Conservation (phyloP, 92 coral and sea anemone species). For the Nematostella vectensis region DNA sequence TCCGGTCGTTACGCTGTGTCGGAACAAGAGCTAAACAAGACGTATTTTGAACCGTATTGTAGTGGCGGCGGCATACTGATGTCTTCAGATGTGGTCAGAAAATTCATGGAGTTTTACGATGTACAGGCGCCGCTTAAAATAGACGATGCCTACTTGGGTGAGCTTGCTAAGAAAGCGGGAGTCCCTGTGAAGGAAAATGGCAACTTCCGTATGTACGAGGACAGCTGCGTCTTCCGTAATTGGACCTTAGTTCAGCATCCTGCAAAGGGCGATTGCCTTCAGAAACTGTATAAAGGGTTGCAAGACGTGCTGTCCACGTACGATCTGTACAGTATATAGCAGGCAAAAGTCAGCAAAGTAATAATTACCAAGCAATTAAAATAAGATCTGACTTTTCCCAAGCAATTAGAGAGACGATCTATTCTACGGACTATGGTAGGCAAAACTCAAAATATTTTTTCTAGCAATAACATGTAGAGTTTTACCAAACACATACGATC, state of each 20-base stretch:
- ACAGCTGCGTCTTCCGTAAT: constrained; percentile 16
- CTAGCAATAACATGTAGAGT: no score
- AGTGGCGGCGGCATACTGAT: constrained; percentile 59
- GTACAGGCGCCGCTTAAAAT: constrained; percentile 37
- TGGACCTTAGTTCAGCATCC: constrained; percentile 38
- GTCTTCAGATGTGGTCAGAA: constrained; percentile 37
- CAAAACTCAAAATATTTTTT: no score
- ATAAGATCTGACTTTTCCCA: no score
- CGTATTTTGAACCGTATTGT: constrained; percentile 45
- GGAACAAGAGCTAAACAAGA: constrained; percentile 30
- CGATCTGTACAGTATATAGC: no score
- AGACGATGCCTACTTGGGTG: constrained; percentile 44
- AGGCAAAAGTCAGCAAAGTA: no score
- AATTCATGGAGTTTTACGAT: constrained; percentile 25
- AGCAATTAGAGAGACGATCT: no score
- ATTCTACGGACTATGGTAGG: no score
- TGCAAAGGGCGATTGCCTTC: constrained; percentile 24
- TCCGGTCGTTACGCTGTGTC: constrained; percentile 43
- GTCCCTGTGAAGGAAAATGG: constrained; percentile 17
- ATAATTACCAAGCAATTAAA: no score
- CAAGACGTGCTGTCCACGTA: no score
- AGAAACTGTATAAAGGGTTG: background rate
- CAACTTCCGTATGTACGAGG: constrained; percentile 52
- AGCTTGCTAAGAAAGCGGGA: constrained; percentile 35
- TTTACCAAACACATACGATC: no score